Evolutionary conservation across 2,797 vertebrate genomes (phyloP), one percentile per base, ranked within the genome.

Genomic region (Phylloscopus collybita): DNA sequence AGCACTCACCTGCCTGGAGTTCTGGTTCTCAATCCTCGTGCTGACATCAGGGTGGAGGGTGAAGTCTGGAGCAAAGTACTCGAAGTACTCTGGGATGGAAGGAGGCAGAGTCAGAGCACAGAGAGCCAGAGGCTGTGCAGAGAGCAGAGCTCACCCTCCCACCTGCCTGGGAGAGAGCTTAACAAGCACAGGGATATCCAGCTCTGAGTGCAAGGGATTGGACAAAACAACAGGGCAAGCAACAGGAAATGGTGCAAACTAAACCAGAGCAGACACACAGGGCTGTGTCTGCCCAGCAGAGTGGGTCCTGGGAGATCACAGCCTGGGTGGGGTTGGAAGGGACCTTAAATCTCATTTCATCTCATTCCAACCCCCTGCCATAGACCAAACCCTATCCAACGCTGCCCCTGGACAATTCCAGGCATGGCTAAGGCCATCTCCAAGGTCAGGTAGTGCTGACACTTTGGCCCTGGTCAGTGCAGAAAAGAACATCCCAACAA

Each of bases 31-130:
- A 96, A 99, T 99, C 97, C 99, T 98, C 2, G 99, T 99, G 97
- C 99, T 99, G 97, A 99, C 99, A 5, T 99, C 99, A 7, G 99
- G 99, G 91, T 99, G 99, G 50, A 99, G 98, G 22, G 99, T 99
- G 97, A 99, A 99, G 97, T 99, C 99, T 27, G 99, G 99, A 93
- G 99, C 99, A 50, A 99, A 99, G 97, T 99, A 99, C 84, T 99
- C 99, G 8, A 99, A 99, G 96, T 99, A 99, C 93, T 99, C 99
- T 99, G 97, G 42, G 64, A 38, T 13, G 13, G 57, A 59, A 84
- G 0, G 3, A 79, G 26, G 82, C 74, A 92, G 15, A 65, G 80
- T 96, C 53, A 80, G 42, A 71, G 54, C 57, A 18, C 7, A 18
- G 56, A 85, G 57, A 36, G 16, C 5, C 45, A 42, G 69, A 32